phyloP scores from a whole-genome alignment of 2,113 vertebrate genomes.

The Cisticola juncidis region DNA sequence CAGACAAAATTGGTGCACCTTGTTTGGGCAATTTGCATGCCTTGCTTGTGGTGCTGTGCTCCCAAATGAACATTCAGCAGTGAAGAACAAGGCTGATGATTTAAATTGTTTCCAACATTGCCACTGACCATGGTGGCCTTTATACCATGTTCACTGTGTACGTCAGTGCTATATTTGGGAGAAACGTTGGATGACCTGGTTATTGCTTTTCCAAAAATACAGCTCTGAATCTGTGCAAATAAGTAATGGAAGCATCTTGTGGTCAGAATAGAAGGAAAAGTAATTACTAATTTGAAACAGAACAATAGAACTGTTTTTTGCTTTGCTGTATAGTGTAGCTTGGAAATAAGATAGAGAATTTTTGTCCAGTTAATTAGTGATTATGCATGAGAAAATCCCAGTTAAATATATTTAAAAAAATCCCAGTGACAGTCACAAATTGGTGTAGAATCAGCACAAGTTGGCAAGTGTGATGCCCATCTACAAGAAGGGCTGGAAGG shows the following conservation, averaged over 20 bases:
- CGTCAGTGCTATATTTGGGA: neutral
- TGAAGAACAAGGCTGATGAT: neutral
- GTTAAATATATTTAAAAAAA: neutral
- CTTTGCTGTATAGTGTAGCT: neutral
- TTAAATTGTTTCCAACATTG: neutral
- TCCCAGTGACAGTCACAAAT: neutral
- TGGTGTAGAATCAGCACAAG: neutral
- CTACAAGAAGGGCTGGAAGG: neutral
- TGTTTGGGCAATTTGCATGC: neutral
- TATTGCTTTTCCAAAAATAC: neutral
- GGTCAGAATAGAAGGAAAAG: neutral
- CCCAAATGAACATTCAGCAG: neutral
- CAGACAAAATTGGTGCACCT: neutral
- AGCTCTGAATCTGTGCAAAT: neutral
- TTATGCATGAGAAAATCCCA: neutral
- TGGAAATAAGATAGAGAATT: neutral
- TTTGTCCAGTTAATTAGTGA: neutral
- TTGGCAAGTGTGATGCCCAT: neutral
- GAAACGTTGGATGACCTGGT: neutral
- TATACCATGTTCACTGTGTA: neutral
- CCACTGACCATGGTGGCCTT: neutral
- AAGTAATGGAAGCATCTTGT: neutral
- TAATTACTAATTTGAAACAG: neutral
- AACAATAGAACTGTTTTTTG: neutral
- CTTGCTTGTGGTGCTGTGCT: neutral